Conservation (phyloP, 1,140 invertebrate species). For the Oedothorax gibbosus region DNA sequence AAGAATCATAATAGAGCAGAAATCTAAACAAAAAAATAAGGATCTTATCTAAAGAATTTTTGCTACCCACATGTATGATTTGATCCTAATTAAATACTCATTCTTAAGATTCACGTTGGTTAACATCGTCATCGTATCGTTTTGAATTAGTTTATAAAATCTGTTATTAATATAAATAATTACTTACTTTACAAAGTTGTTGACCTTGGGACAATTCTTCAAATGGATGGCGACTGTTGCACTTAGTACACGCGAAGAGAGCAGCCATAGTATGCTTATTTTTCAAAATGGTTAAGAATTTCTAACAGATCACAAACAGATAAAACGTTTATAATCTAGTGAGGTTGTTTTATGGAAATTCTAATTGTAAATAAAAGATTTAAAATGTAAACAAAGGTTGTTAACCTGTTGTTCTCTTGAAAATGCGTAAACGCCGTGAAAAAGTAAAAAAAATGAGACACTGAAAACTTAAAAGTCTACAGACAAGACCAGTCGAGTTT, state of each 20-base stretch:
- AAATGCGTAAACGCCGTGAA: slow-evolving; percentile 24
- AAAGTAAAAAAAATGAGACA: not conserved
- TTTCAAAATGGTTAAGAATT: not conserved
- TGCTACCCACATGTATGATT: too few species aligned
- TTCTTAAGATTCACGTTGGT: too few species aligned
- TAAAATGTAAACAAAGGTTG: slow-evolving; percentile 30
- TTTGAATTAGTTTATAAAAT: not conserved
- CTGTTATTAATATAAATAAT: not conserved
- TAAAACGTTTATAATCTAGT: not conserved
- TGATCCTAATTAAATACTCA: too few species aligned
- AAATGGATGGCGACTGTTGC: slow-evolving; percentile 93
- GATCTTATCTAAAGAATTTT: too few species aligned
- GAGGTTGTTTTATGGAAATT: not conserved
- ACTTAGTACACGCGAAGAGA: slow-evolving; percentile 90
- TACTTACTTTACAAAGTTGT: slow-evolving; percentile 92
- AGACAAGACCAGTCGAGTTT: too few species aligned
- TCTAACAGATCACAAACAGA: not conserved
- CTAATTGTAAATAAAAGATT: not conserved
- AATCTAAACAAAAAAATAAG: too few species aligned
- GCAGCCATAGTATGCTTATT: slow-evolving; percentile 34
- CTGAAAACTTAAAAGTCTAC: too few species aligned
- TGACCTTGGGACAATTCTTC: slow-evolving; percentile 94
- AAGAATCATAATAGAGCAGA: too few species aligned
- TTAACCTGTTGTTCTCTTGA: slow-evolving; percentile 4
- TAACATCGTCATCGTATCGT: too few species aligned